A percentile compares a stretch with the other conserved stretches of the same genome.
These are phyloP conservation scores for Vollenhovia emeryi DNA, from an alignment of 1,140 invertebrate species.

Conservation along the genomic window DNA sequence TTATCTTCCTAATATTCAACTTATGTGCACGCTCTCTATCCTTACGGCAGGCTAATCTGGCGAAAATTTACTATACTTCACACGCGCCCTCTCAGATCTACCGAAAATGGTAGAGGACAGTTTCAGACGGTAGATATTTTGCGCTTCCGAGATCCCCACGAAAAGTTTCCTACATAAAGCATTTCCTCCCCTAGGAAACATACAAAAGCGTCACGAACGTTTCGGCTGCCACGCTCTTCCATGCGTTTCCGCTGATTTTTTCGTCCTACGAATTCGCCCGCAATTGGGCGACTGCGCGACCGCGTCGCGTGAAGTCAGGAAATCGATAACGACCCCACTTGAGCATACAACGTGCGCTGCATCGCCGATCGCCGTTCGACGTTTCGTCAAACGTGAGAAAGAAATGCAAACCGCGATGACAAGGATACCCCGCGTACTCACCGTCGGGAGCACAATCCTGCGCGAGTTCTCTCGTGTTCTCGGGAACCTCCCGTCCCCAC, in stretches of 20 bases:
- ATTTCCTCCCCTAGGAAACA: not conserved
- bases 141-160: not conserved
- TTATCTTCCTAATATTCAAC: conserved; percentile 1
- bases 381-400: not conserved
- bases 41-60: not conserved
- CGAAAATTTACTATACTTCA: not conserved
- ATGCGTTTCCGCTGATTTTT: not conserved
- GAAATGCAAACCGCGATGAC: not conserved
- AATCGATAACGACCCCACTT: conserved; percentile 37
- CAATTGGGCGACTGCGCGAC: not conserved
- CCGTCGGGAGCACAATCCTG: not conserved
- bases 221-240: not conserved
- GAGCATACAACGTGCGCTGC: conserved; percentile 37
- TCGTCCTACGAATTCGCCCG: not conserved
- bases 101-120: not conserved
- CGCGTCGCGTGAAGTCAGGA: not conserved
- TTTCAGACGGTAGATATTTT: not conserved
- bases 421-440: not conserved
- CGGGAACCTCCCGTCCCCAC: not conserved
- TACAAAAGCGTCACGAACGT: not conserved
- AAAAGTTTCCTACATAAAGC: not conserved
- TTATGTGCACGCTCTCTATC: not conserved
- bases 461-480: not conserved
- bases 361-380: not conserved
- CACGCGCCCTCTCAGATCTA: not conserved